Conservation (phyloP, 2,888 invertebrate genomes). For the Dynastes tityus region DNA sequence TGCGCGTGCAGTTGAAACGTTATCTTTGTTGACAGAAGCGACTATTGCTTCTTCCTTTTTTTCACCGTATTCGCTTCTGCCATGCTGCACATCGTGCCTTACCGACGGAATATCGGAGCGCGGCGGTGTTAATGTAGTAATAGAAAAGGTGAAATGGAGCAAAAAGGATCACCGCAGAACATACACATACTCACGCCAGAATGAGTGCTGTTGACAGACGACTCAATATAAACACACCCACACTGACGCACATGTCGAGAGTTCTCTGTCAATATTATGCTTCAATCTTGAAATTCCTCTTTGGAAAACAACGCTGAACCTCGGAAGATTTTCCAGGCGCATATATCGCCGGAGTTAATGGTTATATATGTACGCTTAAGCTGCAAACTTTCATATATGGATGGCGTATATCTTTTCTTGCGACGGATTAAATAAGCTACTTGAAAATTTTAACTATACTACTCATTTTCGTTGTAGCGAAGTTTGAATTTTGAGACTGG, state of each 20-base stretch:
- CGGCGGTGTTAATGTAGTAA: slow-evolving; percentile 50
- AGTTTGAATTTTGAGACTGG: no score
- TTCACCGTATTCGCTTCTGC: slow-evolving; percentile 24
- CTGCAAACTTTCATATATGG: slow-evolving; percentile 5
- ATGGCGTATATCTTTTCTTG: background rate
- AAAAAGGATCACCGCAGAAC: slow-evolving; percentile 45
- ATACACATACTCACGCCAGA: slow-evolving; percentile 47
- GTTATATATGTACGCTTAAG: slow-evolving; percentile 14
- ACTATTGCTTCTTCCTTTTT: slow-evolving; percentile 7
- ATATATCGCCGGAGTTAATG: slow-evolving; percentile 12
- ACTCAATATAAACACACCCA: slow-evolving; percentile 55
- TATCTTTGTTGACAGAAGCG: slow-evolving; percentile 36
- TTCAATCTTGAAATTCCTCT: slow-evolving; percentile 63
- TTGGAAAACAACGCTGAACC: slow-evolving; percentile 58
- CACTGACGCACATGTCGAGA: slow-evolving; percentile 58
- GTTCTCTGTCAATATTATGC: slow-evolving; percentile 65
- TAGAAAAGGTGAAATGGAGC: slow-evolving; percentile 48
- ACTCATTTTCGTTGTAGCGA: background rate
- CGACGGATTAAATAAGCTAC: background rate
- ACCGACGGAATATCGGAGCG: slow-evolving; percentile 5
- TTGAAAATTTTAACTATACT: background rate
- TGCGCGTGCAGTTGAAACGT: slow-evolving; percentile 26
- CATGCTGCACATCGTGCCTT: slow-evolving; percentile 8
- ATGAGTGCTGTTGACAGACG: slow-evolving; percentile 61
- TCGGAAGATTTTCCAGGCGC: slow-evolving; percentile 29